Evolutionary conservation across 2,888 invertebrate genomes (phyloP).

Genomic region (Dasypolia templi): DNA sequence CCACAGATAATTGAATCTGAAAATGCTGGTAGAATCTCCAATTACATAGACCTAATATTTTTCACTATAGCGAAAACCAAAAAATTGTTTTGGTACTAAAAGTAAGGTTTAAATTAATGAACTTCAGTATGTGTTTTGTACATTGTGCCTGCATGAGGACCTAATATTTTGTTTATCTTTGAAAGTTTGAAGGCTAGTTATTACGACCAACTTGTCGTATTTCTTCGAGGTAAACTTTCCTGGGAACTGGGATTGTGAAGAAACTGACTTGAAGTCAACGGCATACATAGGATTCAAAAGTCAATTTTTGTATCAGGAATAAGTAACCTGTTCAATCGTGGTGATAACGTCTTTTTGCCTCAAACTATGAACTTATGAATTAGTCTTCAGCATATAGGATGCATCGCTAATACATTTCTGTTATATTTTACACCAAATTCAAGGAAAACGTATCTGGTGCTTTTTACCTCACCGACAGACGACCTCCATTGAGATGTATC

Average conservation of each 20-base stretch:
- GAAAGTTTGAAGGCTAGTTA: not conserved
- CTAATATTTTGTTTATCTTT: not conserved
- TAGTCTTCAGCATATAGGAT: not conserved
- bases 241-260: not conserved
- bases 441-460: not conserved
- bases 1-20: too few relatives aligned
- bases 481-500: not conserved
- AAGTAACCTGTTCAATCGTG: not conserved
- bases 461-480: not conserved
- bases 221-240: not conserved
- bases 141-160: too few relatives aligned
- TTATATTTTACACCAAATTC: not conserved
- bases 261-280: not conserved
- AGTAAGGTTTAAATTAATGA: conserved; percentile 11
- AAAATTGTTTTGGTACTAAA: not conserved
- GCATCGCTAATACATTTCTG: not conserved
- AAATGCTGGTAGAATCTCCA: too few relatives aligned
- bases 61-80: too few relatives aligned
- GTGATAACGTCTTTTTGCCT: not conserved
- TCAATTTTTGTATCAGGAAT: not conserved
- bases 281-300: not conserved
- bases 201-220: not conserved
- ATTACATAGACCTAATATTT: too few relatives aligned
- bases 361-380: not conserved
- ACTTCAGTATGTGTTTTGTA: not conserved